Evolutionary conservation across 2,888 invertebrate species (phyloP).

Genomic region (Cabera pusaria): DNA sequence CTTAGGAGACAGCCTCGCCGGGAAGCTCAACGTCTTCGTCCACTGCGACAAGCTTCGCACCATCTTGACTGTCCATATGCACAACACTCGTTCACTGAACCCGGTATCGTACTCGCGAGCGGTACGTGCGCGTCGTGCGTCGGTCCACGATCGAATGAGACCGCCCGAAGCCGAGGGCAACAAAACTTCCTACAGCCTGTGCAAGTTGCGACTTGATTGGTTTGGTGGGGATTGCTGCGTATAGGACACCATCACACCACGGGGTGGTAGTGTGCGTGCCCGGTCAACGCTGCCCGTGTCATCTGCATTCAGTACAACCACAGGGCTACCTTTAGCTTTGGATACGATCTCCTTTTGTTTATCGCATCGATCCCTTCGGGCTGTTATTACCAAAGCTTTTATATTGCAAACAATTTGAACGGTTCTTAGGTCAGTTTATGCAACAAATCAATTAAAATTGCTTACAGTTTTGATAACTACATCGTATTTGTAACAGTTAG

Average conservation of each 20-base stretch:
- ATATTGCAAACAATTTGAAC: slow-evolving; percentile 35
- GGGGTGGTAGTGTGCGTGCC: slow-evolving; percentile 36
- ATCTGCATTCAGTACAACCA: slow-evolving; percentile 38
- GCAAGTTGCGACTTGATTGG: slow-evolving; percentile 68
- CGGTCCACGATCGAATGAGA: slow-evolving; percentile 69
- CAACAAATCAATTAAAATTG: too few relatives aligned
- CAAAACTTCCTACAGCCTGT: slow-evolving; percentile 54
- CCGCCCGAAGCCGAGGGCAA: slow-evolving; percentile 46
- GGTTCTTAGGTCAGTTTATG: slow-evolving; percentile 5
- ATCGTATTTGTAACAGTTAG: too few relatives aligned
- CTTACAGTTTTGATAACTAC: too few relatives aligned
- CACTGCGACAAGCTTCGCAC: slow-evolving; percentile 94
- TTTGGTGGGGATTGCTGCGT: slow-evolving; percentile 39
- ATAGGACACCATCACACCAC: slow-evolving; percentile 36
- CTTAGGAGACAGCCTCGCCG: slow-evolving; percentile 92
- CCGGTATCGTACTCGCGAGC: slow-evolving; percentile 42
- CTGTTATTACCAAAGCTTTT: slow-evolving; percentile 31
- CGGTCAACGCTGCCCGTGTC: slow-evolving; percentile 13
- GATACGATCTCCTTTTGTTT: slow-evolving; percentile 68
- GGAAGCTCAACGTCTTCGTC: slow-evolving; percentile 96
- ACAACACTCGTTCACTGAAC: slow-evolving; percentile 75
- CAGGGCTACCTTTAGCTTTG: slow-evolving; percentile 53
- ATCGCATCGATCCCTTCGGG: slow-evolving; percentile 44
- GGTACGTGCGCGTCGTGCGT: slow-evolving; percentile 56
- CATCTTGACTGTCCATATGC: slow-evolving; percentile 85